phyloP scores from a whole-genome alignment of 2,797 vertebrate species.

The Urophycis tenuis region DNA sequence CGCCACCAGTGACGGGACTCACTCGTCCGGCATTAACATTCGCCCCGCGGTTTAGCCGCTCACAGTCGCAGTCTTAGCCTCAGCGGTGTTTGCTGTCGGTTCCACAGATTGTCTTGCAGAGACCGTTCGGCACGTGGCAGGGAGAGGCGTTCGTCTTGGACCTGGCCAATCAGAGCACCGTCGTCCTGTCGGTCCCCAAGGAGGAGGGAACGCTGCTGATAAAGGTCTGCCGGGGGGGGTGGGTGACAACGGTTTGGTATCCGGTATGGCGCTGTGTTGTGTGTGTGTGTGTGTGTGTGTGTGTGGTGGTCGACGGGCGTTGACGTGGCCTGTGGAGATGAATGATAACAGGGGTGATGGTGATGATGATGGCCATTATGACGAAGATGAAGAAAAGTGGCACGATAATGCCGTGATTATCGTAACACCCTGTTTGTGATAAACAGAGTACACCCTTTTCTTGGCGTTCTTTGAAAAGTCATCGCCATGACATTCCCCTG shows the following conservation, averaged over 20 bases:
- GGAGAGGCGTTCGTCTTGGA: slow-evolving; percentile 68
- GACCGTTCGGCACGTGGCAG: slow-evolving; percentile 41
- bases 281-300: neutral
- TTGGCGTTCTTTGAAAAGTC: too few relatives aligned
- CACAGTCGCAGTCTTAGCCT: too few relatives aligned
- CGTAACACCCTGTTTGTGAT: too few relatives aligned
- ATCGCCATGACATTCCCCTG: too few relatives aligned
- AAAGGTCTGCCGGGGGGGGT: slow-evolving; percentile 49
- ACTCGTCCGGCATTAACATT: too few relatives aligned
- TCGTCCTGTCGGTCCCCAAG: slow-evolving; percentile 71
- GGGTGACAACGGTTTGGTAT: neutral
- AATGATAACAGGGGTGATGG: neutral
- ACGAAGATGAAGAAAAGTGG: neutral
- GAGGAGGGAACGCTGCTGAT: slow-evolving; percentile 72
- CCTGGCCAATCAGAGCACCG: slow-evolving; percentile 71
- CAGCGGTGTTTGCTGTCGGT: neutral
- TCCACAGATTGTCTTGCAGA: slow-evolving; percentile 78
- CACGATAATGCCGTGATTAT: too few relatives aligned
- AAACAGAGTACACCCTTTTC: too few relatives aligned
- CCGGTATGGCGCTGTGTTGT: neutral
- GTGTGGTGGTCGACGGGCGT: neutral
- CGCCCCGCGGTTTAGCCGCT: too few relatives aligned
- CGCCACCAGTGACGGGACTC: too few relatives aligned
- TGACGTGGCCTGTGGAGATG: neutral
- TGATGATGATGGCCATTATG: neutral